Conservation (phyloP, 2,113 vertebrate species). For the Planiliza haematocheilus region DNA sequence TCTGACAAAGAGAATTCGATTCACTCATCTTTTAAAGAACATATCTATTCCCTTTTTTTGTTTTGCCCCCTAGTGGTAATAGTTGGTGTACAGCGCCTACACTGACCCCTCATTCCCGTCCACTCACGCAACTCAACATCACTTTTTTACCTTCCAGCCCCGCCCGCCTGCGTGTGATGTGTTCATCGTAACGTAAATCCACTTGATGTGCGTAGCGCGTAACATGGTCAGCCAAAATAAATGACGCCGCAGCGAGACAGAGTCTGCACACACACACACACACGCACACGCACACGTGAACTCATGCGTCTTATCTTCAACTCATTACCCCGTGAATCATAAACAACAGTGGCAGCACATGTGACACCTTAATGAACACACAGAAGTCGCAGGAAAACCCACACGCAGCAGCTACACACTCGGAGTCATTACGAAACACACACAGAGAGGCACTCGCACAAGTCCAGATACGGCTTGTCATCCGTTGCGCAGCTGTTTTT, state of each 20-base stretch:
- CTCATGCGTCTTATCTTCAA: slow-evolving; percentile 60
- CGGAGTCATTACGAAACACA: slow-evolving; percentile 56
- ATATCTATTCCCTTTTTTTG: background rate
- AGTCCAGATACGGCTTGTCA: slow-evolving; percentile 69
- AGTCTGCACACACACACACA: slow-evolving; percentile 10
- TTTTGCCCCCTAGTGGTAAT: slow-evolving; percentile 34
- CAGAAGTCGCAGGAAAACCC: slow-evolving; percentile 35
- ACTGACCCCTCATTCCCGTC: background rate
- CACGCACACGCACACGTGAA: slow-evolving; percentile 18
- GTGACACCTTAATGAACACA: slow-evolving; percentile 69
- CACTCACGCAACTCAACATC: background rate
- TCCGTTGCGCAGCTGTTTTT: slow-evolving; percentile 70
- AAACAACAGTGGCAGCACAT: slow-evolving; percentile 56
- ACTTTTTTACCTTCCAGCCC: background rate
- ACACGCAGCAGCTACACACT: slow-evolving; percentile 24
- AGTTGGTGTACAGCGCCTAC: background rate
- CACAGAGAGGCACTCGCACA: slow-evolving; percentile 26
- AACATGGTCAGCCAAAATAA: slow-evolving; percentile 1
- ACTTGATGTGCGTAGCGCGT: slow-evolving; percentile 5
- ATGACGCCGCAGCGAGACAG: background rate
- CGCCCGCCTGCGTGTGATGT: background rate
- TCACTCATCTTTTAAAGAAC: no score
- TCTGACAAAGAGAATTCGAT: no score
- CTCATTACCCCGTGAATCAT: slow-evolving; percentile 67
- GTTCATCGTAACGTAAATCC: slow-evolving; percentile 21